phyloP scores from a whole-genome alignment of 1,140 invertebrate species.

The Hypothenemus hampei region DNA sequence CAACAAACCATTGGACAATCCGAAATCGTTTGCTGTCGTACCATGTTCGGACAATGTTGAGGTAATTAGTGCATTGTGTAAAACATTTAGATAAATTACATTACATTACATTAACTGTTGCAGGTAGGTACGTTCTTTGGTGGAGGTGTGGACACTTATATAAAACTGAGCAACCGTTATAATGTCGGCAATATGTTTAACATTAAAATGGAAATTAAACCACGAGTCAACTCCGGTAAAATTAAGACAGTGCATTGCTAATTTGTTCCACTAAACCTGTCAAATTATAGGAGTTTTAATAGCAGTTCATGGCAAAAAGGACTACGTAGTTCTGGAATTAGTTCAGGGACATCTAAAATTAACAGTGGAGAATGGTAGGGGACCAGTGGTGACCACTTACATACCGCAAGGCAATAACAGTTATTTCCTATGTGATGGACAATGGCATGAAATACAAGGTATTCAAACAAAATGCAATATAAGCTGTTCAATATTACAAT shows the following conservation, averaged over 20 bases:
- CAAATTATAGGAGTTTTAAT: slow-evolving; percentile 63
- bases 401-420: slow-evolving; percentile 63
- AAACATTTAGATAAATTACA: neutral
- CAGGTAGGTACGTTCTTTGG: slow-evolving; percentile 80
- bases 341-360: slow-evolving; percentile 77
- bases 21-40: slow-evolving; percentile 55
- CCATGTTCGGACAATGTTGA: slow-evolving; percentile 80
- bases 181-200: slow-evolving; percentile 70
- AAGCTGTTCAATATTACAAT: neutral
- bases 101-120: neutral
- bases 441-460: slow-evolving; percentile 90
- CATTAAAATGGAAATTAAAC: slow-evolving; percentile 83
- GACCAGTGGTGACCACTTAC: slow-evolving; percentile 70
- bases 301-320: slow-evolving; percentile 71
- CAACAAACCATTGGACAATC: slow-evolving; percentile 58
- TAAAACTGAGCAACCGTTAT: slow-evolving; percentile 42
- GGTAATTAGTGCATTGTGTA: slow-evolving; percentile 26
- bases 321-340: slow-evolving; percentile 84
- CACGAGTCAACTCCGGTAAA: slow-evolving; percentile 64
- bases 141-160: slow-evolving; percentile 52
- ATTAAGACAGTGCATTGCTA: neutral
- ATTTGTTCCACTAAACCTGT: neutral
- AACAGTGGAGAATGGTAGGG: slow-evolving; percentile 79
- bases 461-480: slow-evolving; percentile 10
- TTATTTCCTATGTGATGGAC: slow-evolving; percentile 86